phyloP scores from a whole-genome alignment of 2,888 invertebrate genomes.

The Drosophila rellima region DNA sequence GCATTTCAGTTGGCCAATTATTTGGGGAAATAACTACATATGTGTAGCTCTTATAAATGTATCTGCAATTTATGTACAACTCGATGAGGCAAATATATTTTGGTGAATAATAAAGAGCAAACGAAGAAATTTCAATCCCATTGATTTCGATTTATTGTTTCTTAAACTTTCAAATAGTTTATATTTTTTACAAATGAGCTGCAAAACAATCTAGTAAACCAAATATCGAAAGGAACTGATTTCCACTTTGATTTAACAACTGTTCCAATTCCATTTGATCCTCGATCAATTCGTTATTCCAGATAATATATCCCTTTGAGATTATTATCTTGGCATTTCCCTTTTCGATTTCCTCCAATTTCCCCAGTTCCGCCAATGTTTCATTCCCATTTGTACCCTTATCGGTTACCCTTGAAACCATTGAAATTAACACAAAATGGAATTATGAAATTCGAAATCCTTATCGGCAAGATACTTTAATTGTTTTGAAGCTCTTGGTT shows the following conservation, averaged over 20 bases:
- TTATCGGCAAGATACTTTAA: neutral
- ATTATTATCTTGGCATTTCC: neutral
- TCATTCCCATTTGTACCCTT: neutral
- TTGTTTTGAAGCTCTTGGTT: constrained; percentile 17
- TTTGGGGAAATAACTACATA: constrained; percentile 30
- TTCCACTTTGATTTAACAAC: neutral
- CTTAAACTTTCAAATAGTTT: neutral
- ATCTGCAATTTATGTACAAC: constrained; percentile 68
- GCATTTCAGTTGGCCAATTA: constrained; percentile 74
- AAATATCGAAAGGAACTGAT: neutral
- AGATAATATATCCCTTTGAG: no score
- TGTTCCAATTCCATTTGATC: neutral
- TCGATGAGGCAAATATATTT: constrained; percentile 74
- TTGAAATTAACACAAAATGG: neutral
- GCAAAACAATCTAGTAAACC: constrained; percentile 1
- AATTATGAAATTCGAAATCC: neutral
- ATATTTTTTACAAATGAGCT: neutral
- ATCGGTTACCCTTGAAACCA: neutral
- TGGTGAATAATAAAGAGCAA: constrained; percentile 77
- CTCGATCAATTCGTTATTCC: neutral
- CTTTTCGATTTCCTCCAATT: no score
- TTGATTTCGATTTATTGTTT: constrained; percentile 5
- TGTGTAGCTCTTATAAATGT: constrained; percentile 56
- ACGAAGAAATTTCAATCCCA: constrained; percentile 58
- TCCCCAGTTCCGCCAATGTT: neutral